Conservation (phyloP, 2,888 invertebrate species). For the Nemoura dubitans region DNA sequence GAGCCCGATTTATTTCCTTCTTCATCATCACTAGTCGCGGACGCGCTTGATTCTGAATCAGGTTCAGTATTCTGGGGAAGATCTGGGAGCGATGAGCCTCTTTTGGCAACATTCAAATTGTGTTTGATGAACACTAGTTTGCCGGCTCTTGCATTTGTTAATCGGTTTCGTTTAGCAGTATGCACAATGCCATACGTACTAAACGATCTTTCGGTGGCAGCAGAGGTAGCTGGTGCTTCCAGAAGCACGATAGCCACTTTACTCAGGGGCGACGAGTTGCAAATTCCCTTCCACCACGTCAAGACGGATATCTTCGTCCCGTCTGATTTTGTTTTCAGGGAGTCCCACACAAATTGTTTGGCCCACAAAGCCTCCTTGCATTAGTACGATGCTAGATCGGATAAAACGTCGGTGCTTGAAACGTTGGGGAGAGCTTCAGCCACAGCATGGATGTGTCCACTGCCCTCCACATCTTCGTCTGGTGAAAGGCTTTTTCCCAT, state of each 20-base stretch:
- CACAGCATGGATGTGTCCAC: not conserved
- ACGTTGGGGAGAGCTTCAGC: not conserved
- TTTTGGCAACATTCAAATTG: too few relatives aligned
- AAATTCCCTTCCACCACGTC: too few relatives aligned
- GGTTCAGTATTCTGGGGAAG: too few relatives aligned
- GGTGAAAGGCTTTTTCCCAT: conserved; percentile 47
- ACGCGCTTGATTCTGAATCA: too few relatives aligned
- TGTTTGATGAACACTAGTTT: too few relatives aligned
- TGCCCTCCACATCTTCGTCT: not conserved
- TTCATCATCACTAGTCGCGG: too few relatives aligned
- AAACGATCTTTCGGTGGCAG: conserved; percentile 54
- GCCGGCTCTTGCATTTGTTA: conserved; percentile 51
- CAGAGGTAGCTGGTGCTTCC: conserved; percentile 52
- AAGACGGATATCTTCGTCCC: conserved; percentile 39
- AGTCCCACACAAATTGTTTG: not conserved
- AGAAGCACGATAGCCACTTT: conserved; percentile 52
- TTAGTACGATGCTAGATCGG: not conserved
- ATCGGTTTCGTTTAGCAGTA: conserved; percentile 52
- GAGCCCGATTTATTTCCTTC: too few relatives aligned
- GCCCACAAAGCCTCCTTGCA: conserved; percentile 13
- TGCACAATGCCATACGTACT: conserved; percentile 54
- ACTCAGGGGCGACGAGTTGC: conserved; percentile 49
- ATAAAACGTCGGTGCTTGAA: not conserved
- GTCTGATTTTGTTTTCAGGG: not conserved
- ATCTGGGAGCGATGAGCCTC: too few relatives aligned